Evolutionary conservation across 1,140 invertebrate genomes (phyloP).

Genomic region (Diploscapter pachys): DNA sequence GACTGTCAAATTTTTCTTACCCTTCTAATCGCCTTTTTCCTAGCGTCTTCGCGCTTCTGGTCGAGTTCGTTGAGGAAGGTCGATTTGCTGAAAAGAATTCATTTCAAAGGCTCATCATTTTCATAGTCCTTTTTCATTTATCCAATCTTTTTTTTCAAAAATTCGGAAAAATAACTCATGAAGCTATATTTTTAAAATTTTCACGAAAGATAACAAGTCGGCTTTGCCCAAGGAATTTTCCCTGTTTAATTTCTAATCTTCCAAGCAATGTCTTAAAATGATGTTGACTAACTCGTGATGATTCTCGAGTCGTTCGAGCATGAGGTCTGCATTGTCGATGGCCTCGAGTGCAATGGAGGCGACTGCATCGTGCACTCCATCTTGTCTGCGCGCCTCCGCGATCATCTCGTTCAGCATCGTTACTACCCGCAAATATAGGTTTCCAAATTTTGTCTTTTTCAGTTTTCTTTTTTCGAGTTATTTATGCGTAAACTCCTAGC

Average conservation of each 20-base stretch:
- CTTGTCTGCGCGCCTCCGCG: slow-evolving; percentile 6
- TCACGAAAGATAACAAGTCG: no score
- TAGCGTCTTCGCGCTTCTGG: slow-evolving; percentile 1
- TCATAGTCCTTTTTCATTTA: no score
- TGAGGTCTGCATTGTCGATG: slow-evolving; percentile 3
- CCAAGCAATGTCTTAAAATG: no score
- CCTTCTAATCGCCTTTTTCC: background rate
- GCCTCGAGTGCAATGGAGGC: slow-evolving; percentile 4
- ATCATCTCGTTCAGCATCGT: slow-evolving; percentile 9
- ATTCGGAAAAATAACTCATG: no score
- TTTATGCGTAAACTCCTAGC: no score
- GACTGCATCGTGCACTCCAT: background rate
- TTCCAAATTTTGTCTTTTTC: no score
- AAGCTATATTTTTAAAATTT: no score
- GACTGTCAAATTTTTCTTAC: background rate
- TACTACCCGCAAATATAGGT: no score
- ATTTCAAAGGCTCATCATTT: background rate
- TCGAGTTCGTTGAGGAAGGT: slow-evolving; percentile 7
- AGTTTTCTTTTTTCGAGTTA: no score
- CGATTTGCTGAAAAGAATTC: background rate
- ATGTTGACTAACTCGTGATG: background rate
- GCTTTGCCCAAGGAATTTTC: no score
- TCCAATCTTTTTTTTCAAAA: no score
- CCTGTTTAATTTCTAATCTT: no score
- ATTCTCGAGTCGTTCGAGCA: slow-evolving; percentile 5